Conservation (phyloP, 2,888 invertebrate genomes). For the Amphipyra berbera region DNA sequence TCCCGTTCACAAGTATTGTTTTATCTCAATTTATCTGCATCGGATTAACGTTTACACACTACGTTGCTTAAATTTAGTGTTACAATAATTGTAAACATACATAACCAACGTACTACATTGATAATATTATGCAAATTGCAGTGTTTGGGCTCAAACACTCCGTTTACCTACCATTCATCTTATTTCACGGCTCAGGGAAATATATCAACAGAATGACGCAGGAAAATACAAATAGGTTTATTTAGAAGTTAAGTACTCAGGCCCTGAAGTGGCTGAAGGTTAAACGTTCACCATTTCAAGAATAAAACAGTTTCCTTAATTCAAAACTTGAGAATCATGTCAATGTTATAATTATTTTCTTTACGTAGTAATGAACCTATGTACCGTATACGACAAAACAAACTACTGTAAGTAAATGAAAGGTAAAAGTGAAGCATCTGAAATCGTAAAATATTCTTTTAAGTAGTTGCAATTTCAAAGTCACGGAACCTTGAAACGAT, state of each 20-base stretch:
- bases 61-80: constrained; percentile 8
- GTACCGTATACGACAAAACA: not conserved
- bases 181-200: constrained; percentile 10
- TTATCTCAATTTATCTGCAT: constrained; percentile 7
- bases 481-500: constrained; percentile 35
- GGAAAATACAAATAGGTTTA: constrained; percentile 8
- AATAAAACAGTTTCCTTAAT: constrained; percentile 30
- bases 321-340: constrained; percentile 3
- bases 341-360: no score
- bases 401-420: constrained; percentile 1
- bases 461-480: constrained; percentile 2
- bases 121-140: constrained; percentile 52
- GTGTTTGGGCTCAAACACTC: constrained; percentile 9
- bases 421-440: constrained; percentile 14
- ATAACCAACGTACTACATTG: constrained; percentile 31
- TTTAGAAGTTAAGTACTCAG: constrained; percentile 7
- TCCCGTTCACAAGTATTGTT: not conserved
- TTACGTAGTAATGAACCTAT: no score
- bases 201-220: not conserved
- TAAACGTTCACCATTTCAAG: constrained; percentile 31
- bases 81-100: constrained; percentile 39
- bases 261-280: constrained; percentile 42
- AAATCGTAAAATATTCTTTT: constrained; percentile 6
- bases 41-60: constrained; percentile 5
- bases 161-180: constrained; percentile 3